Base-by-base conservation (phyloP, 2,113 vertebrate genomes). In the Empidonax traillii region DNA sequence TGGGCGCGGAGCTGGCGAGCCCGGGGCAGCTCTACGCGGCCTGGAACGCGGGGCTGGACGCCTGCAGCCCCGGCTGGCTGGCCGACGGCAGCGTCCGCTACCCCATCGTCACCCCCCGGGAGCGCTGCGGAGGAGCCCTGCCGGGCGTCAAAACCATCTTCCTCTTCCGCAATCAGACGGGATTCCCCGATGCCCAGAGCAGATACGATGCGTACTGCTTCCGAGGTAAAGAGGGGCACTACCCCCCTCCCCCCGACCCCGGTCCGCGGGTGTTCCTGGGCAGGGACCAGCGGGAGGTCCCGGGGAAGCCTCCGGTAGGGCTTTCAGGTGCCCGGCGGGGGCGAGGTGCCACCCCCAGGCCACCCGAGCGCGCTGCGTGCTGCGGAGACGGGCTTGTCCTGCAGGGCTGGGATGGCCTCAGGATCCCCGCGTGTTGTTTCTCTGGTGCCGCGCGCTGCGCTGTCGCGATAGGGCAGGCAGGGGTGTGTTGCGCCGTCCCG, bases 61-160 rank as follows among this genome's bases (percentile, higher is more conserved):
- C 98, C 96, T 99, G 99, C 97, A 99, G 97, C 94, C 99, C 99
- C 0, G 99, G 99, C 30, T 99, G 99, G 99, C 97, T 99, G 91
- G 98, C 98, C 0, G 99, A 99, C 2, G 98, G 99, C 82, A 99
- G 99, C 2, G 99, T 99, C 88, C 98, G 99, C 21, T 99, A 99
- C 93, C 99, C 99, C 81, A 99, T 99, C 23, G 97, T 99, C 90
- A 98, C 96, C 10, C 98, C 99, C 0, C 97, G 98, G 49, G 99
- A 99, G 85, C 98, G 98, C 59, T 99, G 99, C 51, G 99, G 99
- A 0, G 99, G 99, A 4, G 98, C 98, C 1, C 97, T 98, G 77
- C 98, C 99, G 0, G 99, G 99, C 0, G 99, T 99, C 96, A 98
- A 99, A 94, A 99, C 99, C 9, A 95, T 99, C 68, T 99, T 99